These are phyloP conservation scores for Beroe ovata DNA, from an alignment of 37 sponge, comb jelly and placozoan species.

Conservation along the genomic window DNA sequence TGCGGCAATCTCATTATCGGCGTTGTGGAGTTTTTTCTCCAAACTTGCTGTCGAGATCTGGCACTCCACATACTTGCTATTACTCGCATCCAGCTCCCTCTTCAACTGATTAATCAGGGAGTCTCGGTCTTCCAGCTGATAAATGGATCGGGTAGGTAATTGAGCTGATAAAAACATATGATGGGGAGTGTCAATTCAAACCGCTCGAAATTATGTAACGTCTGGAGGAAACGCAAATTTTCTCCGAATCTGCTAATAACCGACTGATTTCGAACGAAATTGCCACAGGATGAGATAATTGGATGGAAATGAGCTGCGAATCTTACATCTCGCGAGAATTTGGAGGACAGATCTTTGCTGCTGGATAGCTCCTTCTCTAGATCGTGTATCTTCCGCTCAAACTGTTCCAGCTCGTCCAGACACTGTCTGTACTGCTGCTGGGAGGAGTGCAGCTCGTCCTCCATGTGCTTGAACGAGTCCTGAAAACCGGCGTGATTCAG, in stretches of 20 bases:
- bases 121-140: constrained; percentile 49
- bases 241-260: too few species aligned
- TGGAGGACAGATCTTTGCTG: constrained; percentile 13
- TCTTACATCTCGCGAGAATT: constrained; percentile 47
- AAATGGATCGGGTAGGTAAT: too few species aligned
- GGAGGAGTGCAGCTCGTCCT: constrained; percentile 65
- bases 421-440: constrained; percentile 65
- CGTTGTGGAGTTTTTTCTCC: constrained; percentile 57
- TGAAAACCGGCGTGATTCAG: neutral
- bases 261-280: too few species aligned
- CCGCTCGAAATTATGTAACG: too few species aligned
- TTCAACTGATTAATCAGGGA: constrained; percentile 44
- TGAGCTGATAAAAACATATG: too few species aligned
- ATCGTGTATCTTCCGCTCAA: constrained; percentile 64
- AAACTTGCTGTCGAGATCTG: constrained; percentile 41
- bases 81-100: constrained; percentile 46
- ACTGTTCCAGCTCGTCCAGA: constrained; percentile 66
- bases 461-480: constrained; percentile 68
- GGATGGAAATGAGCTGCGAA: too few species aligned
- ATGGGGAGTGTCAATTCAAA: too few species aligned
- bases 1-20: constrained; percentile 55
- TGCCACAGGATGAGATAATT: too few species aligned
- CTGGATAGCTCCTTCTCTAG: constrained; percentile 28
- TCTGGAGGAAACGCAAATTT: too few species aligned
- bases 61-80: constrained; percentile 41